Evolutionary conservation across 64 coral and sea anemone genomes (phyloP).

Genomic region (Actinia tenebrosa): DNA sequence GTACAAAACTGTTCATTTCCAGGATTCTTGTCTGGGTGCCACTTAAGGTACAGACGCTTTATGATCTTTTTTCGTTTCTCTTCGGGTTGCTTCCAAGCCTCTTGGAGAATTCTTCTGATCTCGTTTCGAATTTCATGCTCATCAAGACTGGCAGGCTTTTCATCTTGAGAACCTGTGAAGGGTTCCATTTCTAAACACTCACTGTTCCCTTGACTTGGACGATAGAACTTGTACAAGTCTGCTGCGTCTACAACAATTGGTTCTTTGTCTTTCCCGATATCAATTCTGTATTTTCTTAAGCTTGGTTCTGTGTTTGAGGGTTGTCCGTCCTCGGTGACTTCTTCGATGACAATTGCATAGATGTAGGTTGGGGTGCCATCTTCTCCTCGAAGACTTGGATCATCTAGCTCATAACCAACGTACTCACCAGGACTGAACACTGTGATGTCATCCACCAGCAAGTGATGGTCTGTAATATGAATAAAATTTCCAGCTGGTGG

Average conservation of each 20-base stretch:
- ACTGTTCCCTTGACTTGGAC: not conserved
- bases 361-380: conserved; percentile 38
- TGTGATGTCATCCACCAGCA: conserved; percentile 30
- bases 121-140: conserved; percentile 31
- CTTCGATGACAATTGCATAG: conserved; percentile 34
- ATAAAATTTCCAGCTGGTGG: conserved; percentile 50
- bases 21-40: conserved; percentile 39
- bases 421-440: conserved; percentile 28
- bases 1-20: conserved; percentile 18
- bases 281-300: conserved; percentile 11
- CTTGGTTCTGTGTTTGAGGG: not conserved
- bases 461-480: conserved; percentile 40
- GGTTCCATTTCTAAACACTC: too few species aligned
- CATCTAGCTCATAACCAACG: conserved; percentile 43
- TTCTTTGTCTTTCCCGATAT: conserved; percentile 40
- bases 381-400: conserved; percentile 28
- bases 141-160: too few species aligned
- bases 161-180: too few species aligned
- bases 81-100: conserved; percentile 23
- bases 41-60: conserved; percentile 24
- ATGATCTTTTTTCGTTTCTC: conserved; percentile 14
- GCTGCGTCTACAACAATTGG: conserved; percentile 12
- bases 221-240: conserved; percentile 49
- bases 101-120: conserved; percentile 22
- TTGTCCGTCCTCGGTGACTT: not conserved